These are phyloP conservation scores for Argya squamiceps DNA, from an alignment of 2,797 vertebrate species.

Conservation along the genomic window DNA sequence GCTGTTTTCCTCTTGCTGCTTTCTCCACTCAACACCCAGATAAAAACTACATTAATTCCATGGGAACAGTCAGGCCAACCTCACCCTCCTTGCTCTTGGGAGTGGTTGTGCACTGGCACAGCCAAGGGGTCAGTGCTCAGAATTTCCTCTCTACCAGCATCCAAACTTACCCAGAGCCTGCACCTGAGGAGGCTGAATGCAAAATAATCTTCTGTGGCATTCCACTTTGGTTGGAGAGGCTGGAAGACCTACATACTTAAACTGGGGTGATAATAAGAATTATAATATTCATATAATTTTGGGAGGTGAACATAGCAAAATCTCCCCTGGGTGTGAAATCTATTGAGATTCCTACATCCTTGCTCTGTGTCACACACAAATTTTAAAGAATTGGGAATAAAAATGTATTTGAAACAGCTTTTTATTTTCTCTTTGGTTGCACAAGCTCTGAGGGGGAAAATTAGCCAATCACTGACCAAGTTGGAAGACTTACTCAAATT, in stretches of 20 bases:
- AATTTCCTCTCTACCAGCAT: not conserved
- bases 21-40: not conserved
- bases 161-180: not conserved
- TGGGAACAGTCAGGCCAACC: not conserved
- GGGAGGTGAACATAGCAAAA: not conserved
- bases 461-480: not conserved
- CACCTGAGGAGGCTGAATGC: not conserved
- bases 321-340: not conserved
- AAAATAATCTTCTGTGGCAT: not conserved
- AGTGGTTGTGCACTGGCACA: not conserved
- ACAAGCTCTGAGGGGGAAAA: not conserved
- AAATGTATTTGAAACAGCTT: not conserved
- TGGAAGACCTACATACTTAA: not conserved
- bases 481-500: not conserved
- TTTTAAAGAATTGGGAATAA: not conserved
- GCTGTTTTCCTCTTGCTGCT: not conserved
- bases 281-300: not conserved
- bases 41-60: not conserved
- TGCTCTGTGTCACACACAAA: not conserved
- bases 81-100: not conserved
- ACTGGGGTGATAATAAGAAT: not conserved
- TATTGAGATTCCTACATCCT: not conserved
- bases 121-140: not conserved
- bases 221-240: not conserved
- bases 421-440: not conserved